Evolutionary conservation across 1,140 invertebrate species (phyloP), one percentile per base, ranked within the genome.

Genomic region (Grapholita molesta): DNA sequence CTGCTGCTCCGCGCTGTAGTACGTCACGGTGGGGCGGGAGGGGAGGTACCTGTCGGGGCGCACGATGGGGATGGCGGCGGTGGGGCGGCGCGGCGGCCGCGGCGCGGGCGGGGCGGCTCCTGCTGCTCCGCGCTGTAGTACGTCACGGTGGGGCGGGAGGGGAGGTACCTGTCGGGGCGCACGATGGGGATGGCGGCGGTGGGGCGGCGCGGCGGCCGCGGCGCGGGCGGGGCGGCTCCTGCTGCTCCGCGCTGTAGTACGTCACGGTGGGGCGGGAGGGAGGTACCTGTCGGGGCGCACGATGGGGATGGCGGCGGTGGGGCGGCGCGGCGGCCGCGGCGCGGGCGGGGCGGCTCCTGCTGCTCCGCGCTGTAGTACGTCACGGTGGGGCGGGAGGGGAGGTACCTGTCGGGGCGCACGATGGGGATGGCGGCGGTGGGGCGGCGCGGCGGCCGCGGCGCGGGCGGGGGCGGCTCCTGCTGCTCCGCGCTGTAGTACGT

Each of bases 401-500:
- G 23, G 8, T 66, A 80, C 82, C 79, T 76, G 25, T 84, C 77
- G 11, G 71, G 53, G 7, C 73, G 52, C 21, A 90, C 88, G 64
- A 90, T 90, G 55, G 88, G 88, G 64, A 90, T 90, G 70, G 88
- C 88, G 21, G 88, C 88, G 7, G 88, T 90, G 67, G 88, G 88
- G 1, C 88, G 78, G 6, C 88, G 70, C 68, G 74, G 78, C 0
- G 85, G 70, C 0, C 88, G 75, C 42, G 82, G 82, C 38, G 57
- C 33, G n/a, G 68, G 32, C 25, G 28, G 15, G 21, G 68, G 72
- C 48, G 74, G 77, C 65, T 91, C 88, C 32, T 88, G 88, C 48
- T 88, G 85, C 64, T 75, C 80, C 55, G 84, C 86, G 38, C 71
- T 88, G 81, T 89, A 91, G 70, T 91, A 91, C 64, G 88, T 91